phyloP scores from a whole-genome alignment of 1,140 invertebrate genomes.

The Micrasema longulum region DNA sequence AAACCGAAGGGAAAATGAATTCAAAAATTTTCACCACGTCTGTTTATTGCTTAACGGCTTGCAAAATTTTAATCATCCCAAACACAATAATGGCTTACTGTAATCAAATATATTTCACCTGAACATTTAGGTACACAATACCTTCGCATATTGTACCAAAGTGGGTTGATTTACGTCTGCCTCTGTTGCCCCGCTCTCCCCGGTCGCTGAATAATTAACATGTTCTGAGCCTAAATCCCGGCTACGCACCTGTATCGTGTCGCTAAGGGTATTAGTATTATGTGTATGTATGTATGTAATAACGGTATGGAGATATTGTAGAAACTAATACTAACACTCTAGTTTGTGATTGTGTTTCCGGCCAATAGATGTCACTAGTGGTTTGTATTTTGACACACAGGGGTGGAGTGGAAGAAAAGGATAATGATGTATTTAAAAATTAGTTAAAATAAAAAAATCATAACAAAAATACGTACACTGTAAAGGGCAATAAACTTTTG shows the following conservation, averaged over 20 bases:
- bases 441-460: too few species aligned
- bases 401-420: not conserved
- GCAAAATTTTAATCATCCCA: too few species aligned
- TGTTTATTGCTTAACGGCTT: too few species aligned
- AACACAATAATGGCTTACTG: too few species aligned
- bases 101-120: not conserved
- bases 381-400: constrained; percentile 4
- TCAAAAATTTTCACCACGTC: too few species aligned
- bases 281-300: too few species aligned
- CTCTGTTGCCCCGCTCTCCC: constrained; percentile 6
- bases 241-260: constrained; percentile 27
- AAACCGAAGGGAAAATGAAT: too few species aligned
- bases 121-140: constrained; percentile 32
- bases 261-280: not conserved
- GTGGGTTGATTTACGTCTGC: constrained; percentile 10
- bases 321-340: not conserved
- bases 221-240: constrained; percentile 13
- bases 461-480: too few species aligned
- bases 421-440: too few species aligned
- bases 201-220: constrained; percentile 36
- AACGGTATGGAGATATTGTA: too few species aligned
- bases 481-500: too few species aligned
- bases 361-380: constrained; percentile 23
- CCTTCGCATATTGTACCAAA: not conserved
- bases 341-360: not conserved